Evolutionary conservation across 2,888 invertebrate genomes (phyloP).

Genomic region (Sarcophaga subvicina): DNA sequence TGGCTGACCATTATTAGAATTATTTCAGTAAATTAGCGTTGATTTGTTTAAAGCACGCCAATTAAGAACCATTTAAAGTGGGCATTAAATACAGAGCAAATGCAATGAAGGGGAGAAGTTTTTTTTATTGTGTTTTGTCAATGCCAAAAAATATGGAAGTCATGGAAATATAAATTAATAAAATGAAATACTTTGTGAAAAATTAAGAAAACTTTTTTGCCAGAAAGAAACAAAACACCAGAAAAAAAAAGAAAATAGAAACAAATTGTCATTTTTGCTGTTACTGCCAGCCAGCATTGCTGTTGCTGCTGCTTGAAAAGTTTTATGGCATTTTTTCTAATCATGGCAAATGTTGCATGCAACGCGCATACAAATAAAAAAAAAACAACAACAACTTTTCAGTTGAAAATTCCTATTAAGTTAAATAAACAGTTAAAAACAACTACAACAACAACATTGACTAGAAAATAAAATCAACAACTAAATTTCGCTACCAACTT

Average conservation of each 20-base stretch:
- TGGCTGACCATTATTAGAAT: too few relatives aligned
- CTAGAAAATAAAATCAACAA: constrained; percentile 32
- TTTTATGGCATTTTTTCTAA: constrained; percentile 46
- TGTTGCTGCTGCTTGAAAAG: background rate
- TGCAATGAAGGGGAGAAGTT: too few relatives aligned
- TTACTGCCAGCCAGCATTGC: background rate
- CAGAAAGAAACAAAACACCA: background rate
- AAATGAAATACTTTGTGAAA: too few relatives aligned
- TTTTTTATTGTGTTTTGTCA: too few relatives aligned
- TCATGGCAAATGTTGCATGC: constrained; percentile 24
- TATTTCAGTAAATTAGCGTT: too few relatives aligned
- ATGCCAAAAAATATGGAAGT: too few relatives aligned
- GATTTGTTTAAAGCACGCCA: too few relatives aligned
- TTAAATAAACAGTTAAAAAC: constrained; percentile 5
- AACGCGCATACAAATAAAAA: background rate
- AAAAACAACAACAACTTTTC: background rate
- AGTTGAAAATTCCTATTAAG: background rate
- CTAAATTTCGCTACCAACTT: constrained; percentile 55
- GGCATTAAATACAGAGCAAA: too few relatives aligned
- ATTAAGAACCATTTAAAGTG: too few relatives aligned
- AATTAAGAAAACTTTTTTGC: background rate
- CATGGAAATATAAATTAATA: too few relatives aligned
- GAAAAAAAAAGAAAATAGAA: constrained; percentile 31
- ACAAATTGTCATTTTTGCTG: constrained; percentile 53
- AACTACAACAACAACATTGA: background rate